These are phyloP conservation scores for Trochalopteron elliotii DNA, from an alignment of 2,113 vertebrate species.

Conservation along the genomic window DNA sequence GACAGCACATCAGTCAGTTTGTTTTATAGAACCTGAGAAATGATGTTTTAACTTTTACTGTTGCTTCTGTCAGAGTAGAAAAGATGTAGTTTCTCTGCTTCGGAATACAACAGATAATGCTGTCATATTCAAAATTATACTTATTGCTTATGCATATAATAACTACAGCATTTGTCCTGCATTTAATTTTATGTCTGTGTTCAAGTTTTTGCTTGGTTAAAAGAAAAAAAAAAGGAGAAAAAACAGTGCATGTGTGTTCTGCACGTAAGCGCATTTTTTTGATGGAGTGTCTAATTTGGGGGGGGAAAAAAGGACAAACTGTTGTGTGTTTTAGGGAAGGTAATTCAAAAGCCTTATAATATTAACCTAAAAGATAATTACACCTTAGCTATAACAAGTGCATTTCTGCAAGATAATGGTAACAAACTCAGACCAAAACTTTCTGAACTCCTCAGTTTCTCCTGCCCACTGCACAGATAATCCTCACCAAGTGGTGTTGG, in stretches of 20 bases:
- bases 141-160: neutral
- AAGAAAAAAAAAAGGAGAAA: neutral
- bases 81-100: neutral
- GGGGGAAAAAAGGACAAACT: neutral
- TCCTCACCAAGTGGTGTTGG: neutral
- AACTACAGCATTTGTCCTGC: neutral
- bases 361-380: neutral
- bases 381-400: neutral
- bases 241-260: neutral
- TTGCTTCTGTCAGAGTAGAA: slow-evolving; percentile 34
- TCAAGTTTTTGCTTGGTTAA: neutral
- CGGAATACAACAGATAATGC: neutral
- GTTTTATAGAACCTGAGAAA: slow-evolving; percentile 41
- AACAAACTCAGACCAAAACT: neutral
- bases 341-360: neutral
- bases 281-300: neutral
- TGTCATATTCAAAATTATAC: slow-evolving; percentile 8
- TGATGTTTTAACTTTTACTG: slow-evolving; percentile 47
- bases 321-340: neutral
- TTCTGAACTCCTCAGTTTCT: neutral
- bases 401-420: neutral
- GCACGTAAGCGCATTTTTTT: neutral
- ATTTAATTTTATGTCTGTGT: neutral
- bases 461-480: neutral
- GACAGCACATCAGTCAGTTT: slow-evolving; percentile 55